Base-by-base conservation (phyloP, 2,113 vertebrate genomes). In the Proterorhinus semilunaris region DNA sequence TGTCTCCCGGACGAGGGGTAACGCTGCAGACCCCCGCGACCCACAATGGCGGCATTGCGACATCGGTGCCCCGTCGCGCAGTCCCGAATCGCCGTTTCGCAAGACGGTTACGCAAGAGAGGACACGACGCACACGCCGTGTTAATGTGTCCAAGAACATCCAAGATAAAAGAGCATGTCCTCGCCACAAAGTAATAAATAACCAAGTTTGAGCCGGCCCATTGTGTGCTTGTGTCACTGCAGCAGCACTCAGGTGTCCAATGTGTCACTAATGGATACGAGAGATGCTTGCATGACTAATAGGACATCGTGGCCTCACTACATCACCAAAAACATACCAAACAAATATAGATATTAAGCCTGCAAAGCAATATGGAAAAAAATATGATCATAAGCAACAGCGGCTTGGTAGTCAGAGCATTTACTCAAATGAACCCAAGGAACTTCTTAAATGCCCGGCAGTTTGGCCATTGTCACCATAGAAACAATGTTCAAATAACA, bases 1-100 rank as follows among this genome's bases (percentile, higher is more conserved):
- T 82, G 73, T 89, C 86, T 86, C 76, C 80, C 80, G 76, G 62
- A 67, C 63, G 80, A 79, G 78, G 79, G 27, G 82, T 16, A 82
- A 87, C 75, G 82, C 80, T 85, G 72, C 68, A 87, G 76, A 72
- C 72, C 55, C 75, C 78, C 77, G 72, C 57, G 74, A 77, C 68
- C 69, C 82, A 55, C 54, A 68, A 51, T 69, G 75, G 71, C 69
- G 80, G 27, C 27, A 21, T 21, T 21, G 21, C 21, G 2, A 21
- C 49, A 49, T 63, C 71, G 52, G 78, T 68, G 69, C 68, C 70
- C 62, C 70, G 8, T 59, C 70, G 79, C 68, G 62, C 54, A 74
- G 50, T 52, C 48, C 71, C 66, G 62, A 80, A 80, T 83, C 76
- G 67, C 77, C 71, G 54, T 53, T 65, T 65, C 57, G 42, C 13